A percentile compares a stretch with the other conserved stretches of the same genome.
These are phyloP conservation scores for Eremophila alpestris DNA, from an alignment of 2,797 vertebrate genomes.

Conservation along the genomic window DNA sequence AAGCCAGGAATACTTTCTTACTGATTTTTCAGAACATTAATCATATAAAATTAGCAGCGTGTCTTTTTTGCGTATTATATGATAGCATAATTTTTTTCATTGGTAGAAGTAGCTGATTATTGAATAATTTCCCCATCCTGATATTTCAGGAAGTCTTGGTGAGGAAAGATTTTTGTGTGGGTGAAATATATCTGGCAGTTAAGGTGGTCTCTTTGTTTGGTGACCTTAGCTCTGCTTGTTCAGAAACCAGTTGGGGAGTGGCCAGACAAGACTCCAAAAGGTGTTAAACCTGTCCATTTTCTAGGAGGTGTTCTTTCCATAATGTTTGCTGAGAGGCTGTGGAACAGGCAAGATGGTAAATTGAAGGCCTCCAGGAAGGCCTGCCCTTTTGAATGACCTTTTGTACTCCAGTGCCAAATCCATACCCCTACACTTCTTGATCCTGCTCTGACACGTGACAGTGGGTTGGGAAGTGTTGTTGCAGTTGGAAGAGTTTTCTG, in stretches of 20 bases:
- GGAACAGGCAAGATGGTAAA: not conserved
- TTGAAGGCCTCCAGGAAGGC: not conserved
- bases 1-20: not conserved
- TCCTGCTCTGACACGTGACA: not conserved
- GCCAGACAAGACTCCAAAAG: not conserved
- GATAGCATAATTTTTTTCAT: not conserved
- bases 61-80: not conserved
- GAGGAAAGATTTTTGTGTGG: not conserved
- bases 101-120: not conserved
- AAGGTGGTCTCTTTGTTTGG: not conserved
- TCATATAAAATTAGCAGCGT: not conserved
- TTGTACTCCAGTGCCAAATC: not conserved
- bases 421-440: rapidly evolving
- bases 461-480: not conserved
- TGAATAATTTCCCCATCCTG: not conserved
- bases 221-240: not conserved
- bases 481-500: not conserved
- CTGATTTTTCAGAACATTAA: not conserved
- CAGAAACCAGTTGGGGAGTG: not conserved
- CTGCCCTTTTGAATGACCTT: not conserved
- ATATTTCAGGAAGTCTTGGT: not conserved
- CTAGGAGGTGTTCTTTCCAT: not conserved
- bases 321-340: not conserved
- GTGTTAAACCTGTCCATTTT: not conserved
- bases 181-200: not conserved